A percentile compares a stretch with the other conserved stretches of the same genome.
Evolutionary conservation across 2,113 vertebrate species (phyloP).

Genomic region (Dromas ardeola): DNA sequence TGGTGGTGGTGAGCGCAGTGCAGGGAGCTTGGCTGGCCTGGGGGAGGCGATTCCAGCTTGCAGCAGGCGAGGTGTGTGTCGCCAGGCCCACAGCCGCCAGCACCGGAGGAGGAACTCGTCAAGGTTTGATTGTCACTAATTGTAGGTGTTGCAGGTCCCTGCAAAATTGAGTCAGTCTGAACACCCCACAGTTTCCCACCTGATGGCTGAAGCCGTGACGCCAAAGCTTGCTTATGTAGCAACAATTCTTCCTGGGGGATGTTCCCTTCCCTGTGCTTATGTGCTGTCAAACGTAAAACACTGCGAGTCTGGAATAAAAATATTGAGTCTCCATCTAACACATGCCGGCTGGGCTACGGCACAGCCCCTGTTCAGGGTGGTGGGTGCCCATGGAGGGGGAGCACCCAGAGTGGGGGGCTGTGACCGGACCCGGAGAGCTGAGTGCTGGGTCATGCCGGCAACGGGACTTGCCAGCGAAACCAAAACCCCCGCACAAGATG

Average conservation of each 20-base stretch:
- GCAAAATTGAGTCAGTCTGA: background rate
- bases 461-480: background rate
- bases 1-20: accelerated
- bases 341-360: background rate
- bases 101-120: accelerated
- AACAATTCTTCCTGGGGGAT: background rate
- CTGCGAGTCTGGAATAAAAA: background rate
- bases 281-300: background rate
- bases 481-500: background rate
- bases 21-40: accelerated
- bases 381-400: background rate
- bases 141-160: background rate
- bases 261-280: background rate
- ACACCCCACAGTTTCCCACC: accelerated
- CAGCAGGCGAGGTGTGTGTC: background rate
- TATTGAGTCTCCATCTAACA: background rate
- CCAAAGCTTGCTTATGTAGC: background rate
- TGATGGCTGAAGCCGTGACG: accelerated
- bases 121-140: background rate
- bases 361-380: accelerated
- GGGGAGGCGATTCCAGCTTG: background rate
- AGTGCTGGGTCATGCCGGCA: background rate
- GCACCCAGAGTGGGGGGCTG: background rate
- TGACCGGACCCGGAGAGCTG: background rate
- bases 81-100: background rate